phyloP scores from a whole-genome alignment of 2,113 vertebrate genomes.

The Corythoichthys intestinalis region DNA sequence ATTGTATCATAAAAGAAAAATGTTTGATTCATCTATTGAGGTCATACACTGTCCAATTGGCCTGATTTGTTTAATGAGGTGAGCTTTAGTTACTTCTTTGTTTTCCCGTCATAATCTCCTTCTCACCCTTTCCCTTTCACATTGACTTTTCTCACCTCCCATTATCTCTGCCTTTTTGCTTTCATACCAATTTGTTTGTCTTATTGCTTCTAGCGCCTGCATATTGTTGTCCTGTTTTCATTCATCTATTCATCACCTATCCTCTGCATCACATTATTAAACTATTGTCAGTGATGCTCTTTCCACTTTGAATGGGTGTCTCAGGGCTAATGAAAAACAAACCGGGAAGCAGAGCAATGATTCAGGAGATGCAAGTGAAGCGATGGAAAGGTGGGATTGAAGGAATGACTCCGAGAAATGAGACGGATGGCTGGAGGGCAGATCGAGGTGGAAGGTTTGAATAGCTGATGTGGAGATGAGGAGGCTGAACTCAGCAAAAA shows the following conservation, averaged over 20 bases:
- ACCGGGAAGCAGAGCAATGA: conserved; percentile 10
- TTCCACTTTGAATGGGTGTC: conserved; percentile 27
- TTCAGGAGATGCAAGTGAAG: conserved; percentile 26
- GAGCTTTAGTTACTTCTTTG: not conserved
- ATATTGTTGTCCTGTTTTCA: not conserved
- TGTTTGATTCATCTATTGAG: not conserved
- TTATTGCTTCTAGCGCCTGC: not conserved
- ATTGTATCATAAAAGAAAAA: not conserved
- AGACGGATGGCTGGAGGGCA: conserved; percentile 37
- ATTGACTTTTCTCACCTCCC: not conserved
- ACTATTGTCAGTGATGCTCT: conserved; percentile 24
- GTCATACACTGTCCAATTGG: not conserved
- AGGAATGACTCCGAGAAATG: conserved; percentile 14
- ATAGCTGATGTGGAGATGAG: conserved; percentile 8
- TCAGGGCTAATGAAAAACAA: conserved; percentile 19
- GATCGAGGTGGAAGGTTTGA: conserved; percentile 32
- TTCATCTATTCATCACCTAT: not conserved
- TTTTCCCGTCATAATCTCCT: not conserved
- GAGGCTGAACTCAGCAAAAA: not conserved
- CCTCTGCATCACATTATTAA: not conserved
- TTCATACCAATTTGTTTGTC: not conserved
- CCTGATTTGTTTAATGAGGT: not conserved
- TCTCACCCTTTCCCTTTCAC: not conserved
- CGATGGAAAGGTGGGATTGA: conserved; percentile 1
- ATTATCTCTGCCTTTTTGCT: not conserved